Evolutionary conservation across 2,797 vertebrate genomes (phyloP), one percentile per base, ranked within the genome.

Genomic region (Todus mexicanus): DNA sequence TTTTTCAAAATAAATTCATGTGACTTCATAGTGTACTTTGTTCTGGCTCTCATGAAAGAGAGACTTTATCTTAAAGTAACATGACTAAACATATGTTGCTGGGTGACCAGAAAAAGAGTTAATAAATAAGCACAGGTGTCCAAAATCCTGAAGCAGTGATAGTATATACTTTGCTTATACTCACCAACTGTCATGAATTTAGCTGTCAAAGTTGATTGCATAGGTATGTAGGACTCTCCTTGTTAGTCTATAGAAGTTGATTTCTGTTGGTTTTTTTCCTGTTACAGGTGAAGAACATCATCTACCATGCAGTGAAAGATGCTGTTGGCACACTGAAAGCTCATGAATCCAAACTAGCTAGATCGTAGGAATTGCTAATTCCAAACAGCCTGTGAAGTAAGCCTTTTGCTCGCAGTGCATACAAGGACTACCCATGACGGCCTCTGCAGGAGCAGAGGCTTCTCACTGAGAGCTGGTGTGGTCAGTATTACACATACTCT

Each of bases 241-340:
- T 40, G 27, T 75, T 69, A 74, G 21, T 65, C 42, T 80, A 42
- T 54, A 87, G 81, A 90, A 60, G 60, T 1, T 92, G 68, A 93
- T 64, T 84, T 31, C 29, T 64, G 50, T 60, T 73, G 57, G n/a
- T 79, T 78, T 83, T 50, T 69, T 85, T 71, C 33, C 91, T 70
- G n/a, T 95, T 94, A 53, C 97, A 99, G 99, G 99, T 99, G 98
- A 99, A 99, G 98, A 99, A 99, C 97, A 99, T 99, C 97, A 99
- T 99, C 96, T 99, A 99, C 98, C 99, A 99, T 10, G 99, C 99
- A 85, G 99, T 99, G 97, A 99, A 99, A 98, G 99, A 99, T 61
- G 99, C 99, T 40, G 99, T 99, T 86, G 99, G 99, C 97, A 99
- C 99, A 76, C 98, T 99, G 96, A 99, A 99, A 97, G 98, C 99